Evolutionary conservation across 2,888 invertebrate species (phyloP).

Genomic region (Lagria hirta): DNA sequence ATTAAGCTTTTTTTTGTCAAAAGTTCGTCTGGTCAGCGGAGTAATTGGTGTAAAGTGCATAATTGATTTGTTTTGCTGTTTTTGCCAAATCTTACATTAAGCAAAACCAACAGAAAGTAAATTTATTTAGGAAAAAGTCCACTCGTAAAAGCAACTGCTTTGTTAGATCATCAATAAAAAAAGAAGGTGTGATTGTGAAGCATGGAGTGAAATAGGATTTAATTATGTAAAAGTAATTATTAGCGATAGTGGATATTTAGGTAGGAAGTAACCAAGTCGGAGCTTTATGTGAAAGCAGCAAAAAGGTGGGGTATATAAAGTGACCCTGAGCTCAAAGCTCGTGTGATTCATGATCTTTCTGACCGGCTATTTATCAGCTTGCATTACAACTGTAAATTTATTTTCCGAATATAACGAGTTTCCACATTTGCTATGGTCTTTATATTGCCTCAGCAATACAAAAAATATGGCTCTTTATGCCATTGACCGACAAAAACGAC

Average conservation of each 20-base stretch:
- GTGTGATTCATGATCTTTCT: slow-evolving; percentile 28
- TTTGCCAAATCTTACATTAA: no score
- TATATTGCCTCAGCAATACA: slow-evolving; percentile 20
- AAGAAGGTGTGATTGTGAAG: no score
- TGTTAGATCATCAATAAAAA: no score
- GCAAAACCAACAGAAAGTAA: no score
- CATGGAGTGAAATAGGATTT: slow-evolving; percentile 13
- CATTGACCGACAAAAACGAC: slow-evolving; percentile 16
- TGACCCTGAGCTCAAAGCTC: slow-evolving; percentile 19
- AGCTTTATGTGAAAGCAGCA: slow-evolving; percentile 26
- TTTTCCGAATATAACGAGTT: slow-evolving; percentile 26
- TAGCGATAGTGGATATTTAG: slow-evolving; percentile 11
- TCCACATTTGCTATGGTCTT: slow-evolving; percentile 24
- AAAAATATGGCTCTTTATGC: slow-evolving; percentile 21
- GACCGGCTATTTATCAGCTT: slow-evolving; percentile 28
- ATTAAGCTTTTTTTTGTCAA: no score
- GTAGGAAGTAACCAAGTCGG: slow-evolving; percentile 14
- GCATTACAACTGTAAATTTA: slow-evolving; percentile 30
- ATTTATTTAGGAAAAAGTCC: no score
- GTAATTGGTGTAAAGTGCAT: no score
- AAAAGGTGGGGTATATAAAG: slow-evolving; percentile 27
- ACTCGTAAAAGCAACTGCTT: no score
- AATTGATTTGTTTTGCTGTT: no score
- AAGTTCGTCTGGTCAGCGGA: no score
- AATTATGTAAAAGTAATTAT: slow-evolving; percentile 22